phyloP scores from a whole-genome alignment of 2,113 vertebrate species.

The Bubalus kerabau region DNA sequence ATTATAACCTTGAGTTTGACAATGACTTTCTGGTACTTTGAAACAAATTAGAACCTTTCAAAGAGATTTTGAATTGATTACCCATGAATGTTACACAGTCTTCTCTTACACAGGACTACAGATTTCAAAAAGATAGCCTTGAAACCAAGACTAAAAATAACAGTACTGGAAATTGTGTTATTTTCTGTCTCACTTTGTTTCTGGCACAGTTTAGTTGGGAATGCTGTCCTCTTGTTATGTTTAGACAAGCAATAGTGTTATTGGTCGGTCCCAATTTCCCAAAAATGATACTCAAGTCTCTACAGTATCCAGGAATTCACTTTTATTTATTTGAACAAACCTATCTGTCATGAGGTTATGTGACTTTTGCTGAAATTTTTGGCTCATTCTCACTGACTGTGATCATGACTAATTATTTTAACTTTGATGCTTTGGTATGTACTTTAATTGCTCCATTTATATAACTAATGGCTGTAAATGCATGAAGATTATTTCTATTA shows the following conservation, averaged over 20 bases:
- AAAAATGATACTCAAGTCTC: constrained; percentile 42
- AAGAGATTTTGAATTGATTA: background rate
- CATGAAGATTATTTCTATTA: background rate
- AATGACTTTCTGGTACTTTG: background rate
- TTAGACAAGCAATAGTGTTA: constrained; percentile 58
- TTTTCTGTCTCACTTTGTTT: constrained; percentile 28
- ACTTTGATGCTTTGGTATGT: background rate
- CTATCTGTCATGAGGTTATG: constrained; percentile 34
- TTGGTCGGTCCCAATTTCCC: constrained; percentile 40
- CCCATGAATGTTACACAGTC: background rate
- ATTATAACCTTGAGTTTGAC: background rate
- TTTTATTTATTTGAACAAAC: constrained; percentile 64
- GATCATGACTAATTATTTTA: background rate
- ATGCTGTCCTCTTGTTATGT: constrained; percentile 54
- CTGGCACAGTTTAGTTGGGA: constrained; percentile 52
- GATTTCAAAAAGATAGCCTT: constrained; percentile 49
- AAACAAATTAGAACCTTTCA: background rate
- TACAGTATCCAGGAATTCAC: constrained; percentile 39
- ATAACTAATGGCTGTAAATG: background rate
- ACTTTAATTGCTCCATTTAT: background rate
- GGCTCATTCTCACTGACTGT: background rate
- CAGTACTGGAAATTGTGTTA: background rate
- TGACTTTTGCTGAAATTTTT: background rate
- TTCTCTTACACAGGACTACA: background rate
- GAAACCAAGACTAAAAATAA: constrained; percentile 52